Evolutionary conservation across 2,888 invertebrate species (phyloP).

Genomic region (Phytoseiulus persimilis): DNA sequence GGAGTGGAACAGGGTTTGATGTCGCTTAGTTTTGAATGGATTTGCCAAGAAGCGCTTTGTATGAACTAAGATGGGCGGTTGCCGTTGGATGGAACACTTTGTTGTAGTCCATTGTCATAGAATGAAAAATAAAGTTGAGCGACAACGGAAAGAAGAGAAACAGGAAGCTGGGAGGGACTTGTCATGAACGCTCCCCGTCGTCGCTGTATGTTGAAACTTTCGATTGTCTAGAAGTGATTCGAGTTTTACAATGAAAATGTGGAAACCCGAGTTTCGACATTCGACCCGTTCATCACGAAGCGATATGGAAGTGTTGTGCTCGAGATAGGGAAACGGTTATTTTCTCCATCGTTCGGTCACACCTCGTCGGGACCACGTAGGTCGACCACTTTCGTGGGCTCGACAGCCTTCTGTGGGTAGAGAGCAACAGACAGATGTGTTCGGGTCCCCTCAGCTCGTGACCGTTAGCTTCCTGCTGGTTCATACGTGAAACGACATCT

Average conservation of each 20-base stretch:
- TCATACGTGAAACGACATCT: too few species aligned
- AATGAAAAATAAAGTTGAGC: not conserved
- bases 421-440: not conserved
- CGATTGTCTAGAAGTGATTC: not conserved
- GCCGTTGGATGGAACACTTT: not conserved
- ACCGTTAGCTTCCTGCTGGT: too few species aligned
- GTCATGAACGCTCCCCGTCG: not conserved
- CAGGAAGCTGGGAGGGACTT: not conserved
- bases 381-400: too few species aligned
- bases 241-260: not conserved
- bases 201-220: not conserved
- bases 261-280: not conserved
- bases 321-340: not conserved
- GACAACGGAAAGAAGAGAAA: not conserved
- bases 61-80: not conserved
- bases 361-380: not conserved
- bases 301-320: not conserved
- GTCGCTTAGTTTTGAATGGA: not conserved
- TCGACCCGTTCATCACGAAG: not conserved
- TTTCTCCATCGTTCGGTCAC: not conserved
- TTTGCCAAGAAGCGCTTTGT: not conserved
- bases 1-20: too few species aligned
- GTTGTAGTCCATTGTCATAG: not conserved
- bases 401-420: too few species aligned
- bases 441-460: too few species aligned